A percentile compares a stretch with the other conserved stretches of the same genome.
These are phyloP conservation scores for Iguana delicatissima DNA, from an alignment of 2,797 vertebrate genomes.

Conservation along the genomic window DNA sequence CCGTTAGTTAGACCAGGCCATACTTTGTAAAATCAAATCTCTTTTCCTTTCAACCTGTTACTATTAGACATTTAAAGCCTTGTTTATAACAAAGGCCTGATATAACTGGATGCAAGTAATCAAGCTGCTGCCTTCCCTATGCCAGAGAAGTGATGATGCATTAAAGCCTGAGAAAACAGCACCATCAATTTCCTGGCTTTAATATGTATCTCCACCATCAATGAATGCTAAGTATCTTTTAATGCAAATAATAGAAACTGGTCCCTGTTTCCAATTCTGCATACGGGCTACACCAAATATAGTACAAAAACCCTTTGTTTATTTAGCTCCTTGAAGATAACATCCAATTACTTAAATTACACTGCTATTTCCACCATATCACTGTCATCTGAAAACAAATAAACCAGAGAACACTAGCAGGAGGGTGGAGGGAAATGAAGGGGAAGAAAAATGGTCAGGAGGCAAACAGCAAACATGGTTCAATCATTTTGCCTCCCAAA, in stretches of 20 bases:
- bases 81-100: constrained; percentile 36
- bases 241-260: constrained; percentile 41
- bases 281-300: constrained; percentile 64
- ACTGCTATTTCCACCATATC: constrained; percentile 72
- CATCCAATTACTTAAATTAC: constrained; percentile 78
- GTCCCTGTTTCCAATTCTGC: constrained; percentile 9
- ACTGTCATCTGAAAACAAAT: constrained; percentile 73
- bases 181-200: constrained; percentile 46
- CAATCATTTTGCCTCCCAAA: not conserved
- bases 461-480: constrained; percentile 34
- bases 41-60: constrained; percentile 39
- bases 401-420: constrained; percentile 49
- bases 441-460: constrained; percentile 36
- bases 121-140: constrained; percentile 17
- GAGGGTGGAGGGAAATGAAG: constrained; percentile 47
- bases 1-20: not conserved
- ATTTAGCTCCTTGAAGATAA: constrained; percentile 76
- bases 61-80: constrained; percentile 24
- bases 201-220: constrained; percentile 4
- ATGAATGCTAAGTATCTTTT: constrained; percentile 16
- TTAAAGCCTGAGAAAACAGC: constrained; percentile 12
- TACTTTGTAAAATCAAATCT: constrained; percentile 18
- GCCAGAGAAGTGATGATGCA: constrained; percentile 9
- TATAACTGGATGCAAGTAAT: not conserved
- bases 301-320: constrained; percentile 69